Conservation (phyloP, 2,888 invertebrate species). For the Syrphus vitripennis region DNA sequence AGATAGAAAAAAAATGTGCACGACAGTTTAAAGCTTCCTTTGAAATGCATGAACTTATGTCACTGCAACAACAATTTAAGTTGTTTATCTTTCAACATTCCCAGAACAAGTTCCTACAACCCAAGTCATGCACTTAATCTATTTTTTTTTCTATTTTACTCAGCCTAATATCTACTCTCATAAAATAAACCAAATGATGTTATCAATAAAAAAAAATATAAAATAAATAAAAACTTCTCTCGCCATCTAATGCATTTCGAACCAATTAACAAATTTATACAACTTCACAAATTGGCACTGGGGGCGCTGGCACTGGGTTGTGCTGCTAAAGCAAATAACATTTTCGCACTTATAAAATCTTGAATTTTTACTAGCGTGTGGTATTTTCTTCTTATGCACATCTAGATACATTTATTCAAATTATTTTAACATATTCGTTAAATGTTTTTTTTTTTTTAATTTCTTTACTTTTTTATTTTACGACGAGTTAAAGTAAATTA, state of each 20-base stretch:
- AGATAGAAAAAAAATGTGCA: too few species aligned
- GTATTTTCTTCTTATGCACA: not conserved
- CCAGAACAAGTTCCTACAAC: not conserved
- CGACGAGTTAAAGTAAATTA: conserved; percentile 32
- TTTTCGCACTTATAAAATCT: conserved; percentile 34
- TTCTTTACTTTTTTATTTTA: conserved; percentile 6
- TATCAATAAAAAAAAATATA: not conserved
- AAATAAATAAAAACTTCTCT: not conserved
- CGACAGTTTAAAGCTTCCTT: too few species aligned
- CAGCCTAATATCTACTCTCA: not conserved
- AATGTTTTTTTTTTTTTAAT: not conserved
- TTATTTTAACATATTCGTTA: conserved; percentile 33
- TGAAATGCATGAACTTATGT: too few species aligned
- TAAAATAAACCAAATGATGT: not conserved
- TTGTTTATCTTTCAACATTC: not conserved
- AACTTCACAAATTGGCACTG: conserved; percentile 43
- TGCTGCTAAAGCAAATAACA: conserved; percentile 7
- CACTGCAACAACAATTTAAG: not conserved
- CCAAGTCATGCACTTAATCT: not conserved
- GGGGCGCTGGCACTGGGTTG: not conserved
- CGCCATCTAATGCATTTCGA: conserved; percentile 13
- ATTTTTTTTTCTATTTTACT: not conserved
- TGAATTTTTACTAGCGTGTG: conserved; percentile 13
- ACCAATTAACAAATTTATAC: conserved; percentile 43
- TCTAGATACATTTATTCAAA: conserved; percentile 20